Evolutionary conservation across 2,888 invertebrate genomes (phyloP), one percentile per base, ranked within the genome.

Genomic region (Agrotis segetum): DNA sequence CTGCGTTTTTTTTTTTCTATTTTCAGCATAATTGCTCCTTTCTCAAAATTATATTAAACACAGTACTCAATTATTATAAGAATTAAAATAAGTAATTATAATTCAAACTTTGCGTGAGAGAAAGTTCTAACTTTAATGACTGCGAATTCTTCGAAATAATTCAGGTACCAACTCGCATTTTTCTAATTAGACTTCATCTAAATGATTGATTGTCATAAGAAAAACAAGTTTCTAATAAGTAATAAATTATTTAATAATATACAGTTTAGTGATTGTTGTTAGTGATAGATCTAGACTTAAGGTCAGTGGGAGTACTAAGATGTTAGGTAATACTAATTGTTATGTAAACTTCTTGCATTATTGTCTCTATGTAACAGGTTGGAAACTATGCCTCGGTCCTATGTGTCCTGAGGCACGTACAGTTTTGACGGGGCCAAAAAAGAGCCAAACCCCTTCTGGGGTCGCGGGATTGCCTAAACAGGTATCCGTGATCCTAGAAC

Each of bases 171-270:
- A 29, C 46, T 56, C 19, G 17, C 55, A 61, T 67, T 63, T 3
- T 34, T 3, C 2, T 69, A 65, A 69, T 75, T 75, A 69, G 21
- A 58, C 29, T 13, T 62, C 49, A 11, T 65, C 19, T 60, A 49
- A 50, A 62, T 80, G 67, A 79, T 76, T 9, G 61, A 76, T 74
- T 44, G 58, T 62, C 74, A 64, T 49, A 29, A 29, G 11, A 21
- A 49, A 67, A 49, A 53, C 21, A 50, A 13, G 72, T 74, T 74
- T 46, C 21, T 56, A 14, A 46, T n/a, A 9, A 17, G 13, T 7
- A 16, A 44, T 29, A 19, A 68, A 59, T 49, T 0, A 58, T 34
- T 24, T 59, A 24, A 74, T 46, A 40, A 49, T 46, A 77, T 77
- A 19, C 60, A 40, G 17, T 50, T 49, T 40, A 47, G 46, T 71